These are phyloP conservation scores for Sarcophaga subvicina DNA, from an alignment of 2,888 invertebrate genomes.

Conservation along the genomic window DNA sequence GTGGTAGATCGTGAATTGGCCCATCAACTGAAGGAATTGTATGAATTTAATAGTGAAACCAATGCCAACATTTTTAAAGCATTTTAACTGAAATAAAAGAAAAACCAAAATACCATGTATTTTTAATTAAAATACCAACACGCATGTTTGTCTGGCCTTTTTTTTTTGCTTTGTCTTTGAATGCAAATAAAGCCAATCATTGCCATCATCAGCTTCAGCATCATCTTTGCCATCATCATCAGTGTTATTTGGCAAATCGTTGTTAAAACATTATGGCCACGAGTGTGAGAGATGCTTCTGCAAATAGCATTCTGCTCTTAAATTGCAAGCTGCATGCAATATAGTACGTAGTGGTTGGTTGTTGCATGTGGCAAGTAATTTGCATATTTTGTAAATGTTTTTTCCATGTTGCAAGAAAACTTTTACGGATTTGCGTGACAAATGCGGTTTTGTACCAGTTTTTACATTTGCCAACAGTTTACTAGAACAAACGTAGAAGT, in stretches of 20 bases:
- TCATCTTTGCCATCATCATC: not conserved
- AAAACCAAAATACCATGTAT: constrained; percentile 17
- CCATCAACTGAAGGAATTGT: constrained; percentile 77
- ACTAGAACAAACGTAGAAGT: constrained; percentile 9
- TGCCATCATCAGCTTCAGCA: not conserved
- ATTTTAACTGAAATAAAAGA: constrained; percentile 55
- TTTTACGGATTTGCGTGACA: constrained; percentile 63
- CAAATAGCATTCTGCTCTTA: not conserved
- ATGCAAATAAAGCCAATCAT: no score
- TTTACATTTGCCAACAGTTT: constrained; percentile 34
- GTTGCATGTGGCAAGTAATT: constrained; percentile 43
- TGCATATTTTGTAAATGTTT: constrained; percentile 58
- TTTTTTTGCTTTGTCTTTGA: no score
- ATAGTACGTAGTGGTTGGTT: not conserved
- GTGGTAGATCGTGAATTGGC: constrained; percentile 77
- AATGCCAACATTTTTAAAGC: constrained; percentile 74
- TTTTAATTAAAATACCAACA: constrained; percentile 63
- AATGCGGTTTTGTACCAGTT: constrained; percentile 68
- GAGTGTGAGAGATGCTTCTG: not conserved
- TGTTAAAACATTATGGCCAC: constrained; percentile 29
- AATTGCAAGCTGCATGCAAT: not conserved
- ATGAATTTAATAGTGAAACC: constrained; percentile 73
- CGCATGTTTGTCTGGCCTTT: constrained; percentile 1
- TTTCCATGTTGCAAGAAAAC: constrained; percentile 36
- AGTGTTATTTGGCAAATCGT: constrained; percentile 63